A percentile compares a stretch with the other conserved stretches of the same genome.
These are phyloP conservation scores for Caenorhabditis imperialis DNA, from an alignment of 2,888 invertebrate species.

Conservation along the genomic window DNA sequence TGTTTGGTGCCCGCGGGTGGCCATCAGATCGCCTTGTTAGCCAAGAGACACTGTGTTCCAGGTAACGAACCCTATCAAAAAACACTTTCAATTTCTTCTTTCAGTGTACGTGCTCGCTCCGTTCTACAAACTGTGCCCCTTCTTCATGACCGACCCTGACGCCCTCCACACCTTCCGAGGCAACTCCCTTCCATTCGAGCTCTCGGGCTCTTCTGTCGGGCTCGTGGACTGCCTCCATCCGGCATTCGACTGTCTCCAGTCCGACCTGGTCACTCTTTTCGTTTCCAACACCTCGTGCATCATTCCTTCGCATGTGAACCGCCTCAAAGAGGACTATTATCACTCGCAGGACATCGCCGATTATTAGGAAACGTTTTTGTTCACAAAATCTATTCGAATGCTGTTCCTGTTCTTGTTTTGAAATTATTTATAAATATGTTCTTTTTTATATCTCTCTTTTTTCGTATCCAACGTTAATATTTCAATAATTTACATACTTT, in stretches of 20 bases:
- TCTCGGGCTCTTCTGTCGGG: slow-evolving; percentile 28
- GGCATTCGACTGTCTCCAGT: slow-evolving; percentile 67
- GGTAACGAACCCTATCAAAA: no score
- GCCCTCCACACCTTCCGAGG: slow-evolving; percentile 50
- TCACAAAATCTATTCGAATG: no score
- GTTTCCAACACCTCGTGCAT: slow-evolving; percentile 67
- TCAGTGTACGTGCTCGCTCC: slow-evolving; percentile 69
- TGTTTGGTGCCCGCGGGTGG: slow-evolving; percentile 71
- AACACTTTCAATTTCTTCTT: no score
- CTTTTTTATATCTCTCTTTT: no score
- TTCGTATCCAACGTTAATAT: no score
- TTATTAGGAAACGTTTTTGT: slow-evolving; percentile 7
- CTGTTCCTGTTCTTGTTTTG: not conserved
- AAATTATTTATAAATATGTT: not conserved
- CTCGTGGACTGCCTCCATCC: slow-evolving; percentile 63
- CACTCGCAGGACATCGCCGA: slow-evolving; percentile 61
- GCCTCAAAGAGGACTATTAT: slow-evolving; percentile 70
- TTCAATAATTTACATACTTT: no score
- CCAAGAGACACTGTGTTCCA: slow-evolving; percentile 71
- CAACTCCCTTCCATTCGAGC: slow-evolving; percentile 30
- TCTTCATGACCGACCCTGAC: slow-evolving; percentile 56
- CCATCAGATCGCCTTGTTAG: slow-evolving; percentile 68
- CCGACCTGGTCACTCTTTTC: slow-evolving; percentile 66
- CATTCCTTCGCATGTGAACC: slow-evolving; percentile 65
- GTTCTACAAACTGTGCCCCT: slow-evolving; percentile 71